Conservation (phyloP, 2,888 invertebrate species). For the Leptura quadrifasciata region DNA sequence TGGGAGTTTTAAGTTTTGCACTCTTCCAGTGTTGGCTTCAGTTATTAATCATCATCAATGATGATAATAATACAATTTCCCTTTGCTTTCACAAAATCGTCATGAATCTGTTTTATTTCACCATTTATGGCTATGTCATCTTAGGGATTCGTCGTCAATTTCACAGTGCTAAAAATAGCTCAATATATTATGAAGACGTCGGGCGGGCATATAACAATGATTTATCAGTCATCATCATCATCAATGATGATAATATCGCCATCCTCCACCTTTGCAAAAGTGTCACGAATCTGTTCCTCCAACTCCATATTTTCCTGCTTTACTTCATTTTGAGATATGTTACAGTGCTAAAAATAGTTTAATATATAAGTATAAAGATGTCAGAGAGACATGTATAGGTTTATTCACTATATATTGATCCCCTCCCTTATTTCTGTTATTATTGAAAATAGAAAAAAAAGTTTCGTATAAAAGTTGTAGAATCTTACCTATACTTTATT, state of each 20-base stretch:
- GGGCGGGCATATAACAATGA: too few species aligned
- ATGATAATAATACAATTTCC: conserved; percentile 81
- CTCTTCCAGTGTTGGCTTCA: conserved; percentile 83
- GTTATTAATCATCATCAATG: conserved; percentile 77
- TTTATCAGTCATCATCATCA: too few species aligned
- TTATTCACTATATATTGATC: too few species aligned
- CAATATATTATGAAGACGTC: conserved; percentile 1
- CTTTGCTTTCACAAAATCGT: conserved; percentile 73
- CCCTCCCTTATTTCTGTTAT: too few species aligned
- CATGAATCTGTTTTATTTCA: conserved; percentile 55
- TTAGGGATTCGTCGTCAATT: conserved; percentile 67
- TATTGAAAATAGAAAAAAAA: too few species aligned
- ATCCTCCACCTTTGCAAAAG: conserved; percentile 75
- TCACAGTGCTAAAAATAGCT: conserved; percentile 6
- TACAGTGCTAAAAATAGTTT: conserved; percentile 3
- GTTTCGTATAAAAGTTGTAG: too few species aligned
- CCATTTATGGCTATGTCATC: conserved; percentile 71
- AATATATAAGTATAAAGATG: conserved; percentile 1
- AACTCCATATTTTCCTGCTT: conserved; percentile 48
- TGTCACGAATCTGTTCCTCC: conserved; percentile 51
- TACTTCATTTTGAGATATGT: conserved; percentile 61
- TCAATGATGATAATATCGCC: conserved; percentile 86
- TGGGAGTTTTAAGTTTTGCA: conserved; percentile 80
- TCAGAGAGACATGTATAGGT: too few species aligned
- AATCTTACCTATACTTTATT: too few species aligned